Conservation (phyloP, 2,888 invertebrate species). For the Blera fallax region DNA sequence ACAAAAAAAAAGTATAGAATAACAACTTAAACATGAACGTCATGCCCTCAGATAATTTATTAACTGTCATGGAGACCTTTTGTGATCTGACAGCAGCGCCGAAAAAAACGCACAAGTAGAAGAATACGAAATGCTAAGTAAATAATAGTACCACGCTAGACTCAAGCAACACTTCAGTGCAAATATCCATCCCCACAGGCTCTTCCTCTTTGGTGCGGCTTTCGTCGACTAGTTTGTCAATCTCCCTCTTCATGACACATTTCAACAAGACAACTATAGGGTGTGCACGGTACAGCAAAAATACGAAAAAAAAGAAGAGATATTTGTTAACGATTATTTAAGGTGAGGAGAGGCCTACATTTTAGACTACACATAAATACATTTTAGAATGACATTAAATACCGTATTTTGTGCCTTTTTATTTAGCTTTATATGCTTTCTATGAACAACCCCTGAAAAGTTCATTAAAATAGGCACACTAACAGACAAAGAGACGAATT, state of each 20-base stretch:
- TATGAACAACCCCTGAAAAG: too few relatives aligned
- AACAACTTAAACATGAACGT: constrained; percentile 39
- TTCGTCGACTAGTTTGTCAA: background rate
- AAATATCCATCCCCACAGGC: background rate
- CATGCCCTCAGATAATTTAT: constrained; percentile 46
- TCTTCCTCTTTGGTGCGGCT: background rate
- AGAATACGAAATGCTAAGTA: background rate
- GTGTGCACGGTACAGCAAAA: background rate
- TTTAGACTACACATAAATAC: too few relatives aligned
- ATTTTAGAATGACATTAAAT: too few relatives aligned
- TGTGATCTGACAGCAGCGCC: constrained; percentile 24
- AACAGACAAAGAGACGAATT: too few relatives aligned
- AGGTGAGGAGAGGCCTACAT: too few relatives aligned
- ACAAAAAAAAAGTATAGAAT: constrained; percentile 3
- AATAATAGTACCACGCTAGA: constrained; percentile 4
- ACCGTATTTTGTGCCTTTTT: too few relatives aligned
- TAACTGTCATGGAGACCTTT: constrained; percentile 49
- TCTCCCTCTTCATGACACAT: background rate
- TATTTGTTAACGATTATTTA: too few relatives aligned
- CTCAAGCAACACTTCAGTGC: background rate
- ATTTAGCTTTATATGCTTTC: too few relatives aligned
- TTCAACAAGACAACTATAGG: background rate
- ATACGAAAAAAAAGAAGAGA: background rate
- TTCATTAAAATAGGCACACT: too few relatives aligned
- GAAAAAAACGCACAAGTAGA: background rate